Evolutionary conservation across 2,888 invertebrate genomes (phyloP).

Genomic region (Monochamus alternatus): DNA sequence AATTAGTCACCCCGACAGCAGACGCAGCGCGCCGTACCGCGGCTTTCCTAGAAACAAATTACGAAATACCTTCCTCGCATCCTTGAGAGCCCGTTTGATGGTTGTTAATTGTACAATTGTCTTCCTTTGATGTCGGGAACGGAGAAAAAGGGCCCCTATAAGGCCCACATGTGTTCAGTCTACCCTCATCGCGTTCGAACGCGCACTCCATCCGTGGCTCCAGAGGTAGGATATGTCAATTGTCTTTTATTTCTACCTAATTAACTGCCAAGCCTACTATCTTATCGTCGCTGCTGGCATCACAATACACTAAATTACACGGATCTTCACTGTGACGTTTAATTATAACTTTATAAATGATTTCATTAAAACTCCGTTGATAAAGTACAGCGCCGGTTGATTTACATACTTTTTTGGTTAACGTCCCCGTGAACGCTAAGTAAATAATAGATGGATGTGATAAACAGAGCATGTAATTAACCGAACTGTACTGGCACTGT

Average conservation of each 20-base stretch:
- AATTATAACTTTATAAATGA: slow-evolving; percentile 42
- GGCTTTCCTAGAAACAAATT: slow-evolving; percentile 43
- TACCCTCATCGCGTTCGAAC: slow-evolving; percentile 33
- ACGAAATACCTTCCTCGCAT: slow-evolving; percentile 41
- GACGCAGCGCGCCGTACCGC: slow-evolving; percentile 26
- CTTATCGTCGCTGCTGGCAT: slow-evolving; percentile 29
- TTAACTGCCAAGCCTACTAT: slow-evolving; percentile 36
- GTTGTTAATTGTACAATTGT: slow-evolving; percentile 51
- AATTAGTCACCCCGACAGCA: slow-evolving; percentile 29
- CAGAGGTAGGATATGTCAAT: slow-evolving; percentile 36
- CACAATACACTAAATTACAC: slow-evolving; percentile 45
- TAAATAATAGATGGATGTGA: slow-evolving; percentile 16
- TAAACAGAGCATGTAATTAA: slow-evolving; percentile 6
- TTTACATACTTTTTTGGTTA: slow-evolving; percentile 31
- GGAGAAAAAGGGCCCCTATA: slow-evolving; percentile 35
- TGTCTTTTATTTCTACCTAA: slow-evolving; percentile 39
- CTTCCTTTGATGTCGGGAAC: slow-evolving; percentile 42
- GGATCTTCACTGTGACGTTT: slow-evolving; percentile 39
- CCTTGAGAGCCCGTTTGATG: slow-evolving; percentile 44
- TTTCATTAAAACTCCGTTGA: slow-evolving; percentile 36
- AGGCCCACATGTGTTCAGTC: slow-evolving; percentile 31
- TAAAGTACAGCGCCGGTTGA: slow-evolving; percentile 26
- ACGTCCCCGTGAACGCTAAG: slow-evolving; percentile 10
- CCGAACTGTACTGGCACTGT: background rate
- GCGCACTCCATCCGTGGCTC: slow-evolving; percentile 21